Evolutionary conservation across 2,797 vertebrate species (phyloP).

Genomic region (Manis crassicaudata): DNA sequence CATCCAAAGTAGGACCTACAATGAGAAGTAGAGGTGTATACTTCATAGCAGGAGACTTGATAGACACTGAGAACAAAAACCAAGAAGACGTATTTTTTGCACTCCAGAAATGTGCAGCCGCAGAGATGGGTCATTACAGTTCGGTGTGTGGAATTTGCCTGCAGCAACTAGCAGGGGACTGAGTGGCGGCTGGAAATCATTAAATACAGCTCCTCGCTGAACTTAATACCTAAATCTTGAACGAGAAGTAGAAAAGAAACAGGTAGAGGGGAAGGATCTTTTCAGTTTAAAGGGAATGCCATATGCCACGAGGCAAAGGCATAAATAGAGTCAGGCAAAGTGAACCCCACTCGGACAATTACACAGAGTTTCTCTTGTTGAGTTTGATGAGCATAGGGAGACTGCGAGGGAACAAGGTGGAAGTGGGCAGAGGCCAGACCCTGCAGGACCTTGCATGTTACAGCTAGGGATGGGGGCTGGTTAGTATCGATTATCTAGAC

Average conservation of each 20-base stretch:
- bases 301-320: rapidly evolving
- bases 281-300: background rate
- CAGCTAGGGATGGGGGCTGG: no score
- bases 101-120: background rate
- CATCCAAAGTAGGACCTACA: background rate
- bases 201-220: background rate
- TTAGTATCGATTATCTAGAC: background rate
- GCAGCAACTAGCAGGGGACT: no score
- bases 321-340: background rate
- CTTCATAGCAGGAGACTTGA: background rate
- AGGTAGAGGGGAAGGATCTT: background rate
- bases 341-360: no score
- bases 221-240: background rate
- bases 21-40: background rate
- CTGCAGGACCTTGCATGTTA: no score
- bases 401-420: background rate
- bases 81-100: background rate
- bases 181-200: background rate
- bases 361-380: no score
- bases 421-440: background rate
- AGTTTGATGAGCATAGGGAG: background rate
- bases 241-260: background rate
- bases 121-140: background rate
- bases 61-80: background rate
- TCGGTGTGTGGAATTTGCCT: background rate